Conservation (phyloP, 2,888 invertebrate genomes). For the Apotomis betuletana region DNA sequence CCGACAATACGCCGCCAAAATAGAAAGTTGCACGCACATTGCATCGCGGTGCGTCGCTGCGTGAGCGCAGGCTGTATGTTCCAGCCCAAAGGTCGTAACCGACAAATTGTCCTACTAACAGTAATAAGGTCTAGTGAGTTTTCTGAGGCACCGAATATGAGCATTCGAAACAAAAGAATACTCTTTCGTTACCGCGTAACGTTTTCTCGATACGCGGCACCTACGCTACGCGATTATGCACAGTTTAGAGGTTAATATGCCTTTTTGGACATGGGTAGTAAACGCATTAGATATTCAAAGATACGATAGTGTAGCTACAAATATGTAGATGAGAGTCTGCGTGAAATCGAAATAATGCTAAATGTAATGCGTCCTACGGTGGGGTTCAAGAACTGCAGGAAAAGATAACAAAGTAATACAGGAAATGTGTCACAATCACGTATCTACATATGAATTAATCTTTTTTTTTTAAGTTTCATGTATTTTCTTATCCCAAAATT, state of each 20-base stretch:
- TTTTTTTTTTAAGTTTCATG: too few relatives aligned
- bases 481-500: too few relatives aligned
- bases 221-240: too few relatives aligned
- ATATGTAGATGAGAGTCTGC: background rate
- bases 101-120: background rate
- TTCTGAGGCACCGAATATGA: too few relatives aligned
- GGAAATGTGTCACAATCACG: too few relatives aligned
- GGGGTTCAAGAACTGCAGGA: too few relatives aligned
- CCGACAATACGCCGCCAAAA: slow-evolving; percentile 58
- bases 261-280: background rate
- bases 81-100: background rate
- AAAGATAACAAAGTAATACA: too few relatives aligned
- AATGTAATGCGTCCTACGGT: background rate
- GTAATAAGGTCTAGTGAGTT: too few relatives aligned
- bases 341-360: slow-evolving; percentile 2
- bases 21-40: slow-evolving; percentile 76
- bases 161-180: background rate
- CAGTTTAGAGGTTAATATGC: background rate
- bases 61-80: background rate
- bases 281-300: slow-evolving; percentile 25
- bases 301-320: background rate
- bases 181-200: too few relatives aligned
- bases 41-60: slow-evolving; percentile 57
- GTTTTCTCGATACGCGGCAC: too few relatives aligned
- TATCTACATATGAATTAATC: too few relatives aligned